Conservation (phyloP, 1,140 invertebrate genomes). For the Chrysopa pallens region DNA sequence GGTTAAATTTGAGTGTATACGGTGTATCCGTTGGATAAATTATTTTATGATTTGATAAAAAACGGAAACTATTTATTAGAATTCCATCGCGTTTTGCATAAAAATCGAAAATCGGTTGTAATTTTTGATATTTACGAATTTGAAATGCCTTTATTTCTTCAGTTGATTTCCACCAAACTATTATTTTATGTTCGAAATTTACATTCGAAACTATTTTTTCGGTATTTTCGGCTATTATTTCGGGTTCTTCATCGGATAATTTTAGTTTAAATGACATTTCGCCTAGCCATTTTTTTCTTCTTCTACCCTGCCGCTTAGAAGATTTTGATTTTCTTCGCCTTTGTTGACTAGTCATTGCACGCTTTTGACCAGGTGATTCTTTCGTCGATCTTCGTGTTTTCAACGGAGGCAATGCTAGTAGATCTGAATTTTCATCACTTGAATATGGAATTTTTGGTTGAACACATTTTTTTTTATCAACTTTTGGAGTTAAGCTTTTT, state of each 20-base stretch:
- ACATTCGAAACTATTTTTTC: background rate
- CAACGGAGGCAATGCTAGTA: background rate
- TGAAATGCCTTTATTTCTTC: background rate
- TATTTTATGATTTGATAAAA: background rate
- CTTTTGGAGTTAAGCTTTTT: no score
- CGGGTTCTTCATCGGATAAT: background rate
- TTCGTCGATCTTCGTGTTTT: background rate
- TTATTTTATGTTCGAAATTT: background rate
- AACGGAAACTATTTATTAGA: background rate
- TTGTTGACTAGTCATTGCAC: background rate
- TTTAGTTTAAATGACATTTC: background rate
- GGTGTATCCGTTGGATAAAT: background rate
- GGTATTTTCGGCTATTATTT: background rate
- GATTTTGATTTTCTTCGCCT: background rate
- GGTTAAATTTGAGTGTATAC: background rate
- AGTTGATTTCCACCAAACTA: background rate
- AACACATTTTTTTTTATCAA: background rate
- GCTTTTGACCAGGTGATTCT: background rate
- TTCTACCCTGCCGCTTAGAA: background rate
- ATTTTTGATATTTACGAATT: background rate
- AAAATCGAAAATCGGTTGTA: background rate
- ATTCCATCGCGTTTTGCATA: background rate
- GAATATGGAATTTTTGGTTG: background rate
- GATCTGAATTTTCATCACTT: background rate
- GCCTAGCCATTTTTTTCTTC: background rate